phyloP scores from a whole-genome alignment of 2,797 vertebrate genomes.

The Sebastolobus altivelis region DNA sequence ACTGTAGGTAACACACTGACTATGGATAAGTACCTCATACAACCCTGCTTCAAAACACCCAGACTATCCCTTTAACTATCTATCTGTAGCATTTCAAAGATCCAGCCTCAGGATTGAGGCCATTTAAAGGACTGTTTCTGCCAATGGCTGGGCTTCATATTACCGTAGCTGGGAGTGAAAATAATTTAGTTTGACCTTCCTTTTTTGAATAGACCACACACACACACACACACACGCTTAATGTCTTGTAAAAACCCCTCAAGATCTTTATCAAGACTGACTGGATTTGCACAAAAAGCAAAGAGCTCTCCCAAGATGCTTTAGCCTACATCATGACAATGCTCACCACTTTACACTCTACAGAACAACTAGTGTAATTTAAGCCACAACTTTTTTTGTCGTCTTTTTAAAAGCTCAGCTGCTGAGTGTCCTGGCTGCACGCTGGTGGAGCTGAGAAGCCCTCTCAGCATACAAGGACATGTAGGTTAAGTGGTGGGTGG shows the following conservation, averaged over 20 bases:
- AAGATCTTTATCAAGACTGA: slow-evolving; percentile 54
- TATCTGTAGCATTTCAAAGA: background rate
- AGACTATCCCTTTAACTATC: background rate
- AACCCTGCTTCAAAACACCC: background rate
- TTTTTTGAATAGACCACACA: slow-evolving; percentile 22
- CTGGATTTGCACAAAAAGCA: slow-evolving; percentile 67
- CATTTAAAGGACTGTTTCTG: slow-evolving; percentile 20
- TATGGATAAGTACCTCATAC: background rate
- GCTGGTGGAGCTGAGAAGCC: background rate
- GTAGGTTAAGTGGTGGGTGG: slow-evolving; percentile 48
- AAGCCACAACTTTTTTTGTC: slow-evolving; percentile 10
- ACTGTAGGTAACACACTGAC: background rate
- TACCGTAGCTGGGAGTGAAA: slow-evolving; percentile 19
- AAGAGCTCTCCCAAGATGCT: slow-evolving; percentile 53
- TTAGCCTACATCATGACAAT: slow-evolving; percentile 74
- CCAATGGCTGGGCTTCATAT: slow-evolving; percentile 11
- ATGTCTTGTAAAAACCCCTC: slow-evolving; percentile 27
- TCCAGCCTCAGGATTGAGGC: slow-evolving; percentile 19
- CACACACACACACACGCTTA: background rate
- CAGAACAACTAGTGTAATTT: slow-evolving; percentile 74
- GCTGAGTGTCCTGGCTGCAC: background rate
- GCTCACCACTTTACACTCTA: slow-evolving; percentile 67
- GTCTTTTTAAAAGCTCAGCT: slow-evolving; percentile 23
- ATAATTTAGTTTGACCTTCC: slow-evolving; percentile 38
- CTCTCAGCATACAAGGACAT: slow-evolving; percentile 19